A percentile compares a stretch with the other conserved stretches of the same genome.
Conservation (phyloP, 2,888 invertebrate genomes). For the Erebia aethiops region DNA sequence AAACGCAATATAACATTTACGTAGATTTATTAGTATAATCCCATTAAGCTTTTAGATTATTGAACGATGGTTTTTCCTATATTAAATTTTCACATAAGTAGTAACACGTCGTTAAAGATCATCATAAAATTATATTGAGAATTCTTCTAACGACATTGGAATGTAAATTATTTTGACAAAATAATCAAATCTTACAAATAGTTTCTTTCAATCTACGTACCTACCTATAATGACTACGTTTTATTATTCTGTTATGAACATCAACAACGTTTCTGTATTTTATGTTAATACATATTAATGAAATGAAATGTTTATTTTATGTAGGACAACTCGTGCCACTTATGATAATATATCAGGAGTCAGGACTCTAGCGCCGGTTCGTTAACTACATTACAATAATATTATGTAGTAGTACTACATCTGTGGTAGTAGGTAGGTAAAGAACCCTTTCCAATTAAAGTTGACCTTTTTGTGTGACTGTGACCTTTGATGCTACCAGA, state of each 20-base stretch:
- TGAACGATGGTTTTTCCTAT: not conserved
- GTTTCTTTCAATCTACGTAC: not conserved
- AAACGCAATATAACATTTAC: too few relatives aligned
- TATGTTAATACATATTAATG: too few relatives aligned
- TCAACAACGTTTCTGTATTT: not conserved
- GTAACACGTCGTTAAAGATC: not conserved
- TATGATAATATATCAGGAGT: too few relatives aligned
- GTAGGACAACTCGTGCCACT: too few relatives aligned
- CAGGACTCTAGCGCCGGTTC: too few relatives aligned
- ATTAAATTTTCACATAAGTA: not conserved
- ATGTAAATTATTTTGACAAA: not conserved
- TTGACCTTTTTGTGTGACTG: slow-evolving; percentile 10
- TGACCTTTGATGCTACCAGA: slow-evolving; percentile 3
- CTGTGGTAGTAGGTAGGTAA: too few relatives aligned
- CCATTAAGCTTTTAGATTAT: too few relatives aligned
- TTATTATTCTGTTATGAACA: not conserved
- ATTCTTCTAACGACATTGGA: not conserved
- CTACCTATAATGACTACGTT: too few relatives aligned
- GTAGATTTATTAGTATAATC: too few relatives aligned
- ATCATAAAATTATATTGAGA: not conserved
- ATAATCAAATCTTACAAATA: slow-evolving; percentile 4
- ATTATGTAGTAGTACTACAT: too few relatives aligned
- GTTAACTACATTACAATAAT: not conserved
- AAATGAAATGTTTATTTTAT: too few relatives aligned
- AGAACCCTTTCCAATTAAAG: slow-evolving; percentile 4